These are phyloP conservation scores for Trimorus sp. DNA, from an alignment of 2,888 invertebrate species.

Conservation along the genomic window DNA sequence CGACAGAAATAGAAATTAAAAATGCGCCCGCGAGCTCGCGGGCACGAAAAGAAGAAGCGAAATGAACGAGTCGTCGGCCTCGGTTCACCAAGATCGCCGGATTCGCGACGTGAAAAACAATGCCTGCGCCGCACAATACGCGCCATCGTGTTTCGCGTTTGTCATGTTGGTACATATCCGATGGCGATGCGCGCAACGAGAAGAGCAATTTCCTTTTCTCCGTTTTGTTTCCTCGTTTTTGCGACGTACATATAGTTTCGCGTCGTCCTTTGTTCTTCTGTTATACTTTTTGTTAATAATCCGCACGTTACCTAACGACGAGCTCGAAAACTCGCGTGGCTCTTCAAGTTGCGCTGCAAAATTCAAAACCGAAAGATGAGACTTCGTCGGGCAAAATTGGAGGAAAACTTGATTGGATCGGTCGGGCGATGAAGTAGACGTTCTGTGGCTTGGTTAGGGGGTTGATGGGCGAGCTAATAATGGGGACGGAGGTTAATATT, in stretches of 20 bases:
- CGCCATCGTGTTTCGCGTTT: slow-evolving; percentile 64
- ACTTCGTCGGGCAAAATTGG: neutral
- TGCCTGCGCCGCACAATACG: slow-evolving; percentile 70
- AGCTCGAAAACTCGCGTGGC: neutral
- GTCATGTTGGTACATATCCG: slow-evolving; percentile 64
- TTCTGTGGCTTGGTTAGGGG: neutral
- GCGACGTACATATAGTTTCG: slow-evolving; percentile 32
- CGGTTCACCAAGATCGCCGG: slow-evolving; percentile 69
- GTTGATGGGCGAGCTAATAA: neutral
- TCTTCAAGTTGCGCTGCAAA: slow-evolving; percentile 1
- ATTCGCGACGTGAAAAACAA: slow-evolving; percentile 75
- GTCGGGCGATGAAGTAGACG: slow-evolving; percentile 19
- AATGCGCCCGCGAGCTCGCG: slow-evolving; percentile 73
- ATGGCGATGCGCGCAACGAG: slow-evolving; percentile 53
- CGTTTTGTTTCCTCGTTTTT: slow-evolving; percentile 58
- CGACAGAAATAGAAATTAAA: slow-evolving; percentile 75
- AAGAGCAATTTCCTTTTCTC: slow-evolving; percentile 60
- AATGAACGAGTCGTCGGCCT: slow-evolving; percentile 72
- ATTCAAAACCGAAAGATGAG: neutral
- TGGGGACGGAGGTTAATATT: neutral
- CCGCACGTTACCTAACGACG: slow-evolving; percentile 31
- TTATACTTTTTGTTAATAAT: slow-evolving; percentile 54
- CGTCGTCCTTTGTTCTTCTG: slow-evolving; percentile 36
- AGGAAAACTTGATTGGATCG: neutral
- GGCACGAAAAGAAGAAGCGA: slow-evolving; percentile 71